Base-by-base conservation (phyloP, 2,113 vertebrate genomes). In the Pelobates fuscus region DNA sequence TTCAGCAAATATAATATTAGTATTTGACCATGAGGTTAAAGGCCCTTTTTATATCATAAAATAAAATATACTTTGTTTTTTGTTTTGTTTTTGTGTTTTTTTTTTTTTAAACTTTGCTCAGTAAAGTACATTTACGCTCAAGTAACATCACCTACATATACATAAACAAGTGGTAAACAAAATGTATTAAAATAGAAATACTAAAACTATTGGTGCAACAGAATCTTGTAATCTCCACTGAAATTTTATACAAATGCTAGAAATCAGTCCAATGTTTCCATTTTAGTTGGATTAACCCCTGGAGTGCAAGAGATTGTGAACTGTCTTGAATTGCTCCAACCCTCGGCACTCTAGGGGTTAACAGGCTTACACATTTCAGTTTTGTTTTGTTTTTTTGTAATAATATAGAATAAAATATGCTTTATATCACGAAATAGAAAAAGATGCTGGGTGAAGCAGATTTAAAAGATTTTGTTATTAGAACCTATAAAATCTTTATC, bases 1-100 rank as follows among this genome's bases (percentile, higher is more conserved):
- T 92, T 97, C 95, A 97, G 94, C 95, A 98, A 98, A 98, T 98
- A 98, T 98, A 98, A 98, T 96, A 97, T 97, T 98, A 96, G 95
- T 96, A 96, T 98, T 95, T 92, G 94, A 98, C 95, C 95, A 94
- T 95, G 94, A 98, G 94, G 94, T 96, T 97, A 95, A 97, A 98
- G 95, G 95, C 93, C 95, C 94, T 96, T 49, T 96, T n/a, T n/a
- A n/a, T 98, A 96, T 98, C 94, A 97, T 97, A 96, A 98, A 98
- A 98, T 98, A 98, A 98, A 98, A 97, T 98, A 97, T 96, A 96
- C 92, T 97, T 97, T 97, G 91, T 94, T 46, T 46, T 49, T 49
- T 49, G 12, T 14, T 49, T 49, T 17, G 12, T 49, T 49, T 49
- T 14, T 49, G 10, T 49, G 10, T 49, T 1, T 49, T 17, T 17